These are phyloP conservation scores for Endomychus coccineus DNA, from an alignment of 2,888 invertebrate genomes.

Conservation along the genomic window DNA sequence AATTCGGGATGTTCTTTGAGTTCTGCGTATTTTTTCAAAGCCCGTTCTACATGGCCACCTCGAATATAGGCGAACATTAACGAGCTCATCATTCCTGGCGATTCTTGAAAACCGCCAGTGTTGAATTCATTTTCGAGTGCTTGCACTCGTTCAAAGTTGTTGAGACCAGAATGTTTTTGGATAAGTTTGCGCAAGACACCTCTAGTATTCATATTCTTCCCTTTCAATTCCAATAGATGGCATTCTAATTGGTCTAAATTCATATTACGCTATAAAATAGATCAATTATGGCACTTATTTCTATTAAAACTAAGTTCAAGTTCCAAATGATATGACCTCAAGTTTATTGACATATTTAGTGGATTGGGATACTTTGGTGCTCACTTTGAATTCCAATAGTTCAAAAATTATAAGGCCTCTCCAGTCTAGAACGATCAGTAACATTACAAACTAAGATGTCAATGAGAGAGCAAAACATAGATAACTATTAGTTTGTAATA, in stretches of 20 bases:
- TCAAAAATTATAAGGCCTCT: too few relatives aligned
- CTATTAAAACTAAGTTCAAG: too few relatives aligned
- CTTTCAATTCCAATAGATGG: slow-evolving; percentile 58
- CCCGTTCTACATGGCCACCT: slow-evolving; percentile 48
- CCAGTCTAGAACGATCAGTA: too few relatives aligned
- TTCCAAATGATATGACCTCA: too few relatives aligned
- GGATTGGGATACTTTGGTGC: too few relatives aligned
- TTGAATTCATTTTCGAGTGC: slow-evolving; percentile 51
- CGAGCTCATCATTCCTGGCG: slow-evolving; percentile 58
- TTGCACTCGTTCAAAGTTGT: slow-evolving; percentile 49
- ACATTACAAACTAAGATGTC: too few relatives aligned
- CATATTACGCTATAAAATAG: slow-evolving; percentile 50
- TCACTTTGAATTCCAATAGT: too few relatives aligned
- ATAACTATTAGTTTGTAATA: too few relatives aligned
- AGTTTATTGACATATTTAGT: too few relatives aligned
- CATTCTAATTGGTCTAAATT: slow-evolving; percentile 52
- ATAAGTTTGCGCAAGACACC: slow-evolving; percentile 58
- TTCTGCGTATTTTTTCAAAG: slow-evolving; percentile 48
- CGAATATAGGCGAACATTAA: slow-evolving; percentile 56
- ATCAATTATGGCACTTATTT: too few relatives aligned
- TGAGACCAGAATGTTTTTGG: slow-evolving; percentile 50
- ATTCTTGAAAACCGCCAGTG: slow-evolving; percentile 33
- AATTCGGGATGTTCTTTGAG: slow-evolving; percentile 51
- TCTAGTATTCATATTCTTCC: slow-evolving; percentile 58
- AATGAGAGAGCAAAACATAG: too few relatives aligned